These are phyloP conservation scores for Pemphigus obesinymphae DNA, from an alignment of 1,140 invertebrate genomes.

Conservation along the genomic window DNA sequence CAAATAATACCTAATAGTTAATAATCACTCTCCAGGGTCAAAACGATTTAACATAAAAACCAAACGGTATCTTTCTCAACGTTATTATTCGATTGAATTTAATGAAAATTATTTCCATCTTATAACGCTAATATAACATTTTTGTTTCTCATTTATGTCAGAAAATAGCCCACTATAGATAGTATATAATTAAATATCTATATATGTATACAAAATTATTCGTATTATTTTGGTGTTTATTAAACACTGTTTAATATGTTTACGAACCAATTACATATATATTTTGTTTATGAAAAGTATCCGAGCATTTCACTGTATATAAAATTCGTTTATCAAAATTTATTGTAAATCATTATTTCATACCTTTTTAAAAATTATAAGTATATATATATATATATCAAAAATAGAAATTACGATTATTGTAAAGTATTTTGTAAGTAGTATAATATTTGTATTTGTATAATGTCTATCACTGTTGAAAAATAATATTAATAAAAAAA, in stretches of 20 bases:
- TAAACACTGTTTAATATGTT: background rate
- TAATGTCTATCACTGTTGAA: slow-evolving; percentile 11
- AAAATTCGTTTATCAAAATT: background rate
- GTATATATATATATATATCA: background rate
- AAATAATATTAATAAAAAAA: background rate
- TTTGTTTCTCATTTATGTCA: background rate
- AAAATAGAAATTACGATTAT: background rate
- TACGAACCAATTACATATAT: too few relatives aligned
- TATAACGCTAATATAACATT: background rate
- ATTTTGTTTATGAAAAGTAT: background rate
- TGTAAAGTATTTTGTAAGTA: slow-evolving; percentile 4
- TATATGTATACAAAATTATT: background rate
- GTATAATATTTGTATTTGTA: slow-evolving; percentile 13
- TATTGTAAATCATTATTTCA: background rate
- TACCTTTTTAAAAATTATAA: background rate
- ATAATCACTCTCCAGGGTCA: background rate
- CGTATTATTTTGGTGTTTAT: background rate
- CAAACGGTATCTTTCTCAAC: background rate
- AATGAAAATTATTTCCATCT: background rate
- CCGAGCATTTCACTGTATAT: background rate
- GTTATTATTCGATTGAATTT: background rate
- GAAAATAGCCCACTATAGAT: background rate
- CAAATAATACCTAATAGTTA: too few relatives aligned
- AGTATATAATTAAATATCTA: background rate
- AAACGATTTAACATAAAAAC: background rate